A percentile compares a stretch with the other conserved stretches of the same genome.
These are phyloP conservation scores for Grus americana DNA, from an alignment of 2,113 vertebrate genomes.

Conservation along the genomic window DNA sequence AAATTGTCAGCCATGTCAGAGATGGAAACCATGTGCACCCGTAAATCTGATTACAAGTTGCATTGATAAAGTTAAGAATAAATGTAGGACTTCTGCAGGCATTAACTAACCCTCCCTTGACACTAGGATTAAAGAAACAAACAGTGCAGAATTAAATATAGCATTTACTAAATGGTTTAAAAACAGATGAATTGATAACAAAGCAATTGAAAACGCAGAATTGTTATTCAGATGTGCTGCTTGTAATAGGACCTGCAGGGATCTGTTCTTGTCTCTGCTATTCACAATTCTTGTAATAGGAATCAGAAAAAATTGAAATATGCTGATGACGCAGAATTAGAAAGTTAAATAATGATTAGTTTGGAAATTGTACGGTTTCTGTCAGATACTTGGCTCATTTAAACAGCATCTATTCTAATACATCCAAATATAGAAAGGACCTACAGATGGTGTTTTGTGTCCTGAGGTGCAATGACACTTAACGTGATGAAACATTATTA, in stretches of 20 bases:
- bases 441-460: constrained; percentile 63
- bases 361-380: not conserved
- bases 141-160: not conserved
- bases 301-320: not conserved
- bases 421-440: constrained; percentile 18
- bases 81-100: not conserved
- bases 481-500: not conserved
- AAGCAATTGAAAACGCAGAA: not conserved
- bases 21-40: not conserved
- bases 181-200: not conserved
- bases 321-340: constrained; percentile 19
- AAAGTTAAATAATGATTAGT: constrained; percentile 15
- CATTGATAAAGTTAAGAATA: not conserved
- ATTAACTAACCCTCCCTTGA: not conserved
- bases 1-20: not conserved
- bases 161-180: not conserved
- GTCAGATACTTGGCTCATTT: constrained; percentile 36
- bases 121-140: not conserved
- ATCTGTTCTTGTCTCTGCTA: not conserved
- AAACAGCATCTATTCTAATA: not conserved
- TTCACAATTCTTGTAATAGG: not conserved
- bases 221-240: not conserved
- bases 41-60: not conserved
- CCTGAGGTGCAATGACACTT: constrained; percentile 46
- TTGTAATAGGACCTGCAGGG: not conserved